Conservation (phyloP, 1,140 invertebrate species). For the Epicauta chinensis region DNA sequence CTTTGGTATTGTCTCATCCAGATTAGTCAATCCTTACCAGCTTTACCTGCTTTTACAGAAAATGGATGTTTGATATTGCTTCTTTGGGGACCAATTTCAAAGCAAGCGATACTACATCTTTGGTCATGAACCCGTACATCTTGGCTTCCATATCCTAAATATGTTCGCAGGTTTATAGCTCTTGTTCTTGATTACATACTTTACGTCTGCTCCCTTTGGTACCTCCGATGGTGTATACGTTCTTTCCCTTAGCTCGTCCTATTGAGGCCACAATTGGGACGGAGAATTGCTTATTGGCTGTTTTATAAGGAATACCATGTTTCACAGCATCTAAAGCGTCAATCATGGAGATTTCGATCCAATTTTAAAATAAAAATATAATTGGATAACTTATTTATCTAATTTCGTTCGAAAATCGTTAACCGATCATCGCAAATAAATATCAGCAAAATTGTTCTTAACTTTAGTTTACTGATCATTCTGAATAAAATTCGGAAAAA, state of each 20-base stretch:
- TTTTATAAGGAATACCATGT: background rate
- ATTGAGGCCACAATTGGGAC: background rate
- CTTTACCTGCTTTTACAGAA: constrained; percentile 1
- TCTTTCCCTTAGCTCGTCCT: background rate
- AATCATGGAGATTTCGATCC: background rate
- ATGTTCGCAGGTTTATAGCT: constrained; percentile 16
- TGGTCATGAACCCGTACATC: constrained; percentile 21
- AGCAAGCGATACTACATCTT: constrained; percentile 11
- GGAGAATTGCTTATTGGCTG: background rate
- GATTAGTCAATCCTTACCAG: constrained; percentile 14
- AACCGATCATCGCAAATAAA: no score
- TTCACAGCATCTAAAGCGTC: background rate
- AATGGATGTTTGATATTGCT: constrained; percentile 22
- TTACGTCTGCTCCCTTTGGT: constrained; percentile 2
- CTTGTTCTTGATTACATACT: constrained; percentile 17
- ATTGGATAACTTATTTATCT: no score
- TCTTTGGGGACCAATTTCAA: constrained; percentile 21
- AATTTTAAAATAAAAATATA: background rate
- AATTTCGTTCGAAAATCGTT: no score
- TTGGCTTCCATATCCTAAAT: constrained; percentile 19
- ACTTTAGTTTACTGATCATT: no score
- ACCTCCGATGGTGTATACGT: no score
- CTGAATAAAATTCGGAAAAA: no score
- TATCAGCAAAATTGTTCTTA: no score
- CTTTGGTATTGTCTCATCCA: constrained; percentile 21